These are phyloP conservation scores for Hirtodrosophila alboralis DNA, from an alignment of 2,888 invertebrate genomes.

Conservation along the genomic window DNA sequence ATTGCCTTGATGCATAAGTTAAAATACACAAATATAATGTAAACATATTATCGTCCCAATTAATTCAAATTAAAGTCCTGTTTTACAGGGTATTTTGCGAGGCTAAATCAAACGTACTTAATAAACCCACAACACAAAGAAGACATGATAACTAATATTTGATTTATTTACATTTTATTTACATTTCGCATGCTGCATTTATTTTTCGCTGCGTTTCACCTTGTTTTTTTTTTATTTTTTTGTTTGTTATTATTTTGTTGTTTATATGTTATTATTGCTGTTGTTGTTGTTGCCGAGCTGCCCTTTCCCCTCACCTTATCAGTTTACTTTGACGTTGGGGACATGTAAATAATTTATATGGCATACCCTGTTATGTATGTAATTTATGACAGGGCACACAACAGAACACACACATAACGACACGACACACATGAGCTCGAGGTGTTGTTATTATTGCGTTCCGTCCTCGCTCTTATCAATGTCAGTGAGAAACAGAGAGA, in stretches of 20 bases:
- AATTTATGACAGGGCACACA: conserved; percentile 70
- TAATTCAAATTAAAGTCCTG: too few species aligned
- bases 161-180: conserved; percentile 70
- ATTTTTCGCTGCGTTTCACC: conserved; percentile 35
- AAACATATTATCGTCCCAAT: too few species aligned
- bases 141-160: conserved; percentile 61
- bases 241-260: too few species aligned
- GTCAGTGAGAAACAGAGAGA: conserved; percentile 14
- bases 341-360: conserved; percentile 77
- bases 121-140: conserved; percentile 25
- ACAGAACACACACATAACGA: conserved; percentile 30
- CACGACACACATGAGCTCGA: conserved; percentile 21
- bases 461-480: conserved; percentile 52
- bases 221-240: conserved; percentile 29
- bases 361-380: conserved; percentile 71
- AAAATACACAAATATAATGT: too few species aligned
- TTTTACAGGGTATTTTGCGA: too few species aligned
- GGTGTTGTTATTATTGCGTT: conserved; percentile 66
- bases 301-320: conserved; percentile 50
- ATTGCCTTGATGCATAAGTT: too few species aligned
- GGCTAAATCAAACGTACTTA: conserved; percentile 7
- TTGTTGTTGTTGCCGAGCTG: conserved; percentile 29
- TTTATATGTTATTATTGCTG: conserved; percentile 24
- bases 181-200: conserved; percentile 50
- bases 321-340: conserved; percentile 74